phyloP scores from a whole-genome alignment of 2,113 vertebrate genomes.

The Nyctereutes procyonoides region DNA sequence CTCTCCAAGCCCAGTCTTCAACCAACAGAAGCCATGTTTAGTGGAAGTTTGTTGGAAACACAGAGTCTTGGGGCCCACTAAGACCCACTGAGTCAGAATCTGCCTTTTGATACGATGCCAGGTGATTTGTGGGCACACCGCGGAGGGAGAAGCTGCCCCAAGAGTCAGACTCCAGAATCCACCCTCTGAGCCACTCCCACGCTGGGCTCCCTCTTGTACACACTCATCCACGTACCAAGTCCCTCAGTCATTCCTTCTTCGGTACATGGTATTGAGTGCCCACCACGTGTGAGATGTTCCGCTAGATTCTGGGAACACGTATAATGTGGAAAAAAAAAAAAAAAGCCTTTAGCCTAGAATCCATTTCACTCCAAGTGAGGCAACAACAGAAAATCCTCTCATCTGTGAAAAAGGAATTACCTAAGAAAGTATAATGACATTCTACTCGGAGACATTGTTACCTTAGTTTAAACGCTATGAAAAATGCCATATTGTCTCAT shows the following conservation, averaged over 20 bases:
- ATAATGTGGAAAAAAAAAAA: no score
- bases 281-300: rapidly evolving
- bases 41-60: neutral
- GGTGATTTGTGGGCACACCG: neutral
- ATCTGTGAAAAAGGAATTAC: neutral
- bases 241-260: neutral
- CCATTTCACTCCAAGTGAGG: neutral
- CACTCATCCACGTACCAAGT: rapidly evolving
- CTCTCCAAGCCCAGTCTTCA: neutral
- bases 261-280: rapidly evolving
- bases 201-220: rapidly evolving
- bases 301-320: rapidly evolving
- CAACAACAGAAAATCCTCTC: neutral
- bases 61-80: no score
- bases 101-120: neutral
- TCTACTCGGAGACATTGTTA: neutral
- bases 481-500: neutral
- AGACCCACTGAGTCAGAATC: neutral
- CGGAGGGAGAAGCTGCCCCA: neutral
- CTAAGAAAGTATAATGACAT: neutral
- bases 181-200: rapidly evolving
- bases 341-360: neutral
- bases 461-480: neutral
- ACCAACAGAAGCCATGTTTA: neutral
- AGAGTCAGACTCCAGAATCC: no score